A percentile compares a stretch with the other conserved stretches of the same genome.
Conservation (phyloP, 2,113 vertebrate species). For the Phocoena phocoena region DNA sequence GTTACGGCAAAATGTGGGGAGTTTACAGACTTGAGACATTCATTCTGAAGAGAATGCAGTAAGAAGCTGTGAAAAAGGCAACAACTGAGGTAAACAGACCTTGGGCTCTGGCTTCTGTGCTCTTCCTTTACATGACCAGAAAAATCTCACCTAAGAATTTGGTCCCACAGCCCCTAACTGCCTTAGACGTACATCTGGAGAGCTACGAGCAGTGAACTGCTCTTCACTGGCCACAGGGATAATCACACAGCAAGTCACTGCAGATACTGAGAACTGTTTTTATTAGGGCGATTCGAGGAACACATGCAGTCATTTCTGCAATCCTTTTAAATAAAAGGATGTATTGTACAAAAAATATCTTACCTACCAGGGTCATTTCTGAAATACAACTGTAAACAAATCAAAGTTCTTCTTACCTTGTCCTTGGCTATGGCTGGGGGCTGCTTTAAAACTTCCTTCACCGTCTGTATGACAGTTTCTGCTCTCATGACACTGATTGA, state of each 20-base stretch:
- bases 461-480: constrained; percentile 98
- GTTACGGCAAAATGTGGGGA: neutral
- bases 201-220: neutral
- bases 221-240: neutral
- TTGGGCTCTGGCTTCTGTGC: neutral
- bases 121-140: neutral
- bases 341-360: neutral
- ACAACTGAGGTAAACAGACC: neutral
- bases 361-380: neutral
- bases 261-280: neutral
- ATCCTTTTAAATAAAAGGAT: neutral
- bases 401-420: constrained; percentile 86
- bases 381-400: constrained; percentile 9
- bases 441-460: constrained; percentile 98
- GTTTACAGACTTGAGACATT: neutral
- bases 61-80: neutral
- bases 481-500: constrained; percentile 98
- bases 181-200: neutral
- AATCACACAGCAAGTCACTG: neutral
- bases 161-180: neutral
- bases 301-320: neutral
- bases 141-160: neutral
- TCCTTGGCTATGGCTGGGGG: constrained; percentile 97
- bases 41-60: neutral
- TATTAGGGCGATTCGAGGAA: neutral